These are phyloP conservation scores for Aurelia aurita DNA, from an alignment of 30 jellyfish, hydroid and myxozoan genomes.

Conservation along the genomic window DNA sequence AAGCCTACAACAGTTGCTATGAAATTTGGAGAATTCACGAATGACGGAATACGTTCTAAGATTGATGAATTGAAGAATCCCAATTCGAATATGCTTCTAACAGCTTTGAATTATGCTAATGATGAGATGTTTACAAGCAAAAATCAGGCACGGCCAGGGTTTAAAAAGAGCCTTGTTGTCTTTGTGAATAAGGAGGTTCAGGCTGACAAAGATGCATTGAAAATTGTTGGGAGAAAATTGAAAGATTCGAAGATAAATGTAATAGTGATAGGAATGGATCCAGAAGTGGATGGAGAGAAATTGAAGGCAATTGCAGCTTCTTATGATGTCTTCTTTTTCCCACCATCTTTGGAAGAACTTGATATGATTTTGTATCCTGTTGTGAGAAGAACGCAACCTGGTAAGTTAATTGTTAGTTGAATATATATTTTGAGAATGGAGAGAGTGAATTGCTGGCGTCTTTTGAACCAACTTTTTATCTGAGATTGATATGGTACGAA, in stretches of 20 bases:
- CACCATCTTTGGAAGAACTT: slow-evolving; percentile 71
- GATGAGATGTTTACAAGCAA: slow-evolving; percentile 42
- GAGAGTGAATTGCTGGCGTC: no score
- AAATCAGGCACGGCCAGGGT: slow-evolving; percentile 86
- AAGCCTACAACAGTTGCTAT: slow-evolving; percentile 48
- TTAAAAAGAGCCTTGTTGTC: slow-evolving; percentile 79
- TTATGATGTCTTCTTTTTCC: slow-evolving; percentile 81
- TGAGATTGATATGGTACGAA: no score
- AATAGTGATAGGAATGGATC: slow-evolving; percentile 70
- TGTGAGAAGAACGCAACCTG: slow-evolving; percentile 63
- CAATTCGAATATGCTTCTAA: neutral
- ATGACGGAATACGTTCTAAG: neutral
- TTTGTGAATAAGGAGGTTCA: slow-evolving; percentile 68
- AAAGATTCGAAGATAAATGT: slow-evolving; percentile 51
- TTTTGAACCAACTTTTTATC: no score
- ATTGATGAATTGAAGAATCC: slow-evolving; percentile 15
- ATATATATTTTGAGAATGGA: no score
- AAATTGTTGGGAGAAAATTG: slow-evolving; percentile 39
- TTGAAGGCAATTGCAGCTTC: slow-evolving; percentile 38
- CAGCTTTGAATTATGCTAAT: slow-evolving; percentile 52
- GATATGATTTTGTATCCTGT: slow-evolving; percentile 70
- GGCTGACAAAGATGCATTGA: slow-evolving; percentile 45
- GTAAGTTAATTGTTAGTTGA: no score
- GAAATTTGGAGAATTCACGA: slow-evolving; percentile 68
- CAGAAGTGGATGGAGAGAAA: slow-evolving; percentile 24